Percentiles rank a stretch among this genome's conserved stretches.
These are phyloP conservation scores for Xestia ashworthii DNA, from an alignment of 2,888 invertebrate species.

Conservation along the genomic window DNA sequence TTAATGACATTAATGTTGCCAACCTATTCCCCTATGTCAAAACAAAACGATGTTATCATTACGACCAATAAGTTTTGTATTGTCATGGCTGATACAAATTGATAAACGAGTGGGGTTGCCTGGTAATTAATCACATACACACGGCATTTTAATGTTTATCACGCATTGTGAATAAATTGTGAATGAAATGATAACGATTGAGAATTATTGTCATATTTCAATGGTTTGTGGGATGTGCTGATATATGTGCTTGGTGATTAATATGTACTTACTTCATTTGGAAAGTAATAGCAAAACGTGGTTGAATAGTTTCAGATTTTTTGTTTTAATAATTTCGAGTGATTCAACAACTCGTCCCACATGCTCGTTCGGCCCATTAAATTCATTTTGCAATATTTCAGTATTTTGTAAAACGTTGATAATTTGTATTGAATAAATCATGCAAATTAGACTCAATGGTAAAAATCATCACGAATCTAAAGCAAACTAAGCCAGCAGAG, in stretches of 20 bases:
- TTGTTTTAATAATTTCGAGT: neutral
- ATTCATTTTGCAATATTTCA: neutral
- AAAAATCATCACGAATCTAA: slow-evolving; percentile 16
- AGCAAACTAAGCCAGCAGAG: slow-evolving; percentile 10
- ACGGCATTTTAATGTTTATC: slow-evolving; percentile 61
- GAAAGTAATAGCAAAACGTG: neutral
- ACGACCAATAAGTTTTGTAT: slow-evolving; percentile 60
- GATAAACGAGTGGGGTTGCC: slow-evolving; percentile 59
- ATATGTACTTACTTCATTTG: neutral
- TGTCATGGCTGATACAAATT: slow-evolving; percentile 63
- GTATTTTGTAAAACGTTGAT: neutral
- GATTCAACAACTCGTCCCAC: too few relatives aligned
- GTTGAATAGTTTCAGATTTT: neutral
- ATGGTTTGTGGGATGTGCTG: slow-evolving; percentile 35
- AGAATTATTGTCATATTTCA: slow-evolving; percentile 53
- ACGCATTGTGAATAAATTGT: slow-evolving; percentile 61
- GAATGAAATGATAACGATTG: slow-evolving; percentile 61
- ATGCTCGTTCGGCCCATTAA: neutral
- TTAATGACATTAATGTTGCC: slow-evolving; percentile 36
- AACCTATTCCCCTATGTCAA: slow-evolving; percentile 49
- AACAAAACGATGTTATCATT: slow-evolving; percentile 59
- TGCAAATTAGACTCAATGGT: slow-evolving; percentile 9
- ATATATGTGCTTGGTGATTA: slow-evolving; percentile 30
- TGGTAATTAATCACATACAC: slow-evolving; percentile 63
- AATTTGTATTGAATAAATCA: neutral